Percentiles rank a stretch among this genome's conserved stretches.
phyloP scores from a whole-genome alignment of 2,797 vertebrate genomes.

The Pseudocheirus occidentalis region DNA sequence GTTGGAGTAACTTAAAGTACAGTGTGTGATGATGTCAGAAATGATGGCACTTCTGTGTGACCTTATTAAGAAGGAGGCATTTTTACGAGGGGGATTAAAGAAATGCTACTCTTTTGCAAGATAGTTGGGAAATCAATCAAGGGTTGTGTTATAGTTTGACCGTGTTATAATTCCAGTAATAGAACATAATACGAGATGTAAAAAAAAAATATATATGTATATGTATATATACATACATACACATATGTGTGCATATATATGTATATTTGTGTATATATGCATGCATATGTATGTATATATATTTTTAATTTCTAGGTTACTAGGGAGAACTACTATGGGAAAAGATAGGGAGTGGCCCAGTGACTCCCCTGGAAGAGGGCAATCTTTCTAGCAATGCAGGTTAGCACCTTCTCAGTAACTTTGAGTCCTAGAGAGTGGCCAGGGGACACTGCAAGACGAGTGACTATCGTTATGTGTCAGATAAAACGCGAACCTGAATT shows the following conservation, averaged over 20 bases:
- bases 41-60: slow-evolving; percentile 32
- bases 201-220: no score
- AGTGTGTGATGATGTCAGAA: slow-evolving; percentile 47
- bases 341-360: not conserved
- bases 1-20: slow-evolving; percentile 44
- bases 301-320: not conserved
- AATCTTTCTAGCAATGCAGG: not conserved
- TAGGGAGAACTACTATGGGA: not conserved
- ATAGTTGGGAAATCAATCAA: slow-evolving; percentile 42
- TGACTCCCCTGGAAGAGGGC: not conserved
- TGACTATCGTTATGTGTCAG: not conserved
- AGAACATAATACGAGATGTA: not conserved
- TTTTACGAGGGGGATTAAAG: slow-evolving; percentile 40
- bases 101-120: slow-evolving; percentile 43
- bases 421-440: not conserved
- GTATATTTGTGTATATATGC: no score
- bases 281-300: no score
- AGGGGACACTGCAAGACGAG: not conserved
- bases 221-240: no score
- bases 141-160: slow-evolving; percentile 58
- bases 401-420: not conserved
- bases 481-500: not conserved
- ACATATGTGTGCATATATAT: no score
- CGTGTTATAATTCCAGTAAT: slow-evolving; percentile 25
- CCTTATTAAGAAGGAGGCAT: slow-evolving; percentile 47